These are phyloP conservation scores for Philaenus spumarius DNA, from an alignment of 1,140 invertebrate genomes.

Conservation along the genomic window DNA sequence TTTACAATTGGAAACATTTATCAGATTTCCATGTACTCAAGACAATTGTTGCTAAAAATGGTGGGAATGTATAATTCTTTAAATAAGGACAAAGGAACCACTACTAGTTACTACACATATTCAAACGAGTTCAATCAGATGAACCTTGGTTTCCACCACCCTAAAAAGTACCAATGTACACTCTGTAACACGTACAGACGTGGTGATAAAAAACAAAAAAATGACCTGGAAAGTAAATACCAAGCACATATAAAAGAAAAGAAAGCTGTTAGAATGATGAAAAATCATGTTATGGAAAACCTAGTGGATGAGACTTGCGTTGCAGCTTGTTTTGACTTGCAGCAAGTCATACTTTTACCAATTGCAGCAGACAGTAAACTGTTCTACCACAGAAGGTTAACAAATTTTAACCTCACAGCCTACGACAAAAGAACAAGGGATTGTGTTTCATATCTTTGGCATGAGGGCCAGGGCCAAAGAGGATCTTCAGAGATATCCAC, in stretches of 20 bases:
- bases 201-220: not conserved
- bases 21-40: no score
- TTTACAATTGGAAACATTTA: no score
- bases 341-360: conserved; percentile 7
- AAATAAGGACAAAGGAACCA: not conserved
- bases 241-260: not conserved
- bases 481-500: conserved; percentile 5
- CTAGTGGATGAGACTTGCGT: no score
- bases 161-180: conserved; percentile 11
- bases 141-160: conserved; percentile 5
- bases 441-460: conserved; percentile 12
- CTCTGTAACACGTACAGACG: conserved; percentile 9
- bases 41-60: conserved; percentile 3
- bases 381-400: conserved; percentile 3
- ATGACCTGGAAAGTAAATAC: not conserved
- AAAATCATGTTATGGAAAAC: not conserved
- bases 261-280: not conserved
- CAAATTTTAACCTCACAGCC: conserved; percentile 11
- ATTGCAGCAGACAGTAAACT: conserved; percentile 6
- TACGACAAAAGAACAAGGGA: not conserved
- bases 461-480: conserved; percentile 2
- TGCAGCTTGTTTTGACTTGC: not conserved
- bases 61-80: not conserved
- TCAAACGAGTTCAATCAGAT: not conserved
- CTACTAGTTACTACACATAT: conserved; percentile 6